A percentile compares a stretch with the other conserved stretches of the same genome.
Evolutionary conservation across 2,113 vertebrate genomes (phyloP).

Genomic region (Bostrychus sinensis): DNA sequence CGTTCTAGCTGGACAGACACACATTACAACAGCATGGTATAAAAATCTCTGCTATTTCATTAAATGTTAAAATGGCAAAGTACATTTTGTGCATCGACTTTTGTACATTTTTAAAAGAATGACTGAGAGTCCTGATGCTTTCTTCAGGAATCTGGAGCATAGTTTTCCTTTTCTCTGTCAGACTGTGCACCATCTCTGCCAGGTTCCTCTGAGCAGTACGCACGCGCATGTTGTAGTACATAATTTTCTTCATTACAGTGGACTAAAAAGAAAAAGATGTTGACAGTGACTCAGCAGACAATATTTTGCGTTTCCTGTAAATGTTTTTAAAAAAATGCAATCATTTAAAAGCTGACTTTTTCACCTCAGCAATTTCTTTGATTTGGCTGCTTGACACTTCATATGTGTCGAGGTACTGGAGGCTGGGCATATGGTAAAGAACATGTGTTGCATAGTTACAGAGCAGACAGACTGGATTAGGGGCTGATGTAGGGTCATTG

Average conservation of each 20-base stretch:
- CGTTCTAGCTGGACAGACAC: conserved; percentile 75
- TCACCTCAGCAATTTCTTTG: conserved; percentile 87
- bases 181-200: conserved; percentile 71
- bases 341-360: conserved; percentile 4
- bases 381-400: conserved; percentile 82
- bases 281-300: background rate
- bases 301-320: background rate
- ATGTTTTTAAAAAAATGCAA: too few species aligned
- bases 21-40: conserved; percentile 6
- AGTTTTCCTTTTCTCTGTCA: conserved; percentile 78
- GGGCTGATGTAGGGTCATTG: conserved; percentile 82
- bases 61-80: background rate
- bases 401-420: conserved; percentile 84
- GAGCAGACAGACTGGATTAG: conserved; percentile 87
- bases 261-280: conserved; percentile 67
- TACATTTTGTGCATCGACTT: background rate
- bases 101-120: conserved; percentile 83
- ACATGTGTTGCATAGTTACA: conserved; percentile 88
- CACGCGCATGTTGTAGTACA: conserved; percentile 91
- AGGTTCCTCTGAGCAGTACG: conserved; percentile 80
- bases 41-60: background rate
- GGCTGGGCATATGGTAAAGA: conserved; percentile 86
- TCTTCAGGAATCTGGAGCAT: conserved; percentile 80
- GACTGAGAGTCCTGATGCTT: conserved; percentile 78
- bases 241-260: conserved; percentile 88